phyloP scores from a whole-genome alignment of 2,113 vertebrate species.

The Cololabis saira region DNA sequence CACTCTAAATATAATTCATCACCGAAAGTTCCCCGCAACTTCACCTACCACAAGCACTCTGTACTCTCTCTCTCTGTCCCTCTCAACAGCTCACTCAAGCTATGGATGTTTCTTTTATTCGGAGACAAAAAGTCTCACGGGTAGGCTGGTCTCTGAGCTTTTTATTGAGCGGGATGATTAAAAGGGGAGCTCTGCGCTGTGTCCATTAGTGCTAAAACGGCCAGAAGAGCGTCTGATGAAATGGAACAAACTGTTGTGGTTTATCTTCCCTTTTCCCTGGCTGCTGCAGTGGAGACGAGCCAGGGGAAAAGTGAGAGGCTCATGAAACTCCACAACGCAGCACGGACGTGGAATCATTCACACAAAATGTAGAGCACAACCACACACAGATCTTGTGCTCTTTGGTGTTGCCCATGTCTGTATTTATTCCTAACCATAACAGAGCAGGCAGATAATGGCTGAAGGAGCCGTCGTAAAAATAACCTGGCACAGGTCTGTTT shows the following conservation, averaged over 20 bases:
- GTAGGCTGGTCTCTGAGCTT: constrained; percentile 20
- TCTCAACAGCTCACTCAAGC: constrained; percentile 33
- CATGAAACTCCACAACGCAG: constrained; percentile 11
- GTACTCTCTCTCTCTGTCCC: constrained; percentile 7
- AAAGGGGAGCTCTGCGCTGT: constrained; percentile 53
- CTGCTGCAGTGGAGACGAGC: constrained; percentile 32
- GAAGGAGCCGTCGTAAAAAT: constrained; percentile 76
- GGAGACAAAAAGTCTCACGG: constrained; percentile 59
- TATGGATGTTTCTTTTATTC: constrained; percentile 56
- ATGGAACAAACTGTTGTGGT: constrained; percentile 70
- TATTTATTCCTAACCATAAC: constrained; percentile 80
- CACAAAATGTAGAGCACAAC: constrained; percentile 33
- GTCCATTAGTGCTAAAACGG: constrained; percentile 66
- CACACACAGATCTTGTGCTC: constrained; percentile 41
- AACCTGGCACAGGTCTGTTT: constrained; percentile 74
- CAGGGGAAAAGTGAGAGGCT: constrained; percentile 19
- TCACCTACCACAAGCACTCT: constrained; percentile 39
- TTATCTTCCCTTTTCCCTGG: constrained; percentile 45
- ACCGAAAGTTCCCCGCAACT: constrained; percentile 36
- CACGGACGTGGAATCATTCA: constrained; percentile 28
- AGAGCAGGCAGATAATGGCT: constrained; percentile 75
- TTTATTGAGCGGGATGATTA: constrained; percentile 73
- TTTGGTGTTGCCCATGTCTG: constrained; percentile 65
- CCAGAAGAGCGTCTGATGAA: constrained; percentile 64
- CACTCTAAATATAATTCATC: constrained; percentile 44